Evolutionary conservation across 2,888 invertebrate genomes (phyloP).

Genomic region (Piscicola geometra): DNA sequence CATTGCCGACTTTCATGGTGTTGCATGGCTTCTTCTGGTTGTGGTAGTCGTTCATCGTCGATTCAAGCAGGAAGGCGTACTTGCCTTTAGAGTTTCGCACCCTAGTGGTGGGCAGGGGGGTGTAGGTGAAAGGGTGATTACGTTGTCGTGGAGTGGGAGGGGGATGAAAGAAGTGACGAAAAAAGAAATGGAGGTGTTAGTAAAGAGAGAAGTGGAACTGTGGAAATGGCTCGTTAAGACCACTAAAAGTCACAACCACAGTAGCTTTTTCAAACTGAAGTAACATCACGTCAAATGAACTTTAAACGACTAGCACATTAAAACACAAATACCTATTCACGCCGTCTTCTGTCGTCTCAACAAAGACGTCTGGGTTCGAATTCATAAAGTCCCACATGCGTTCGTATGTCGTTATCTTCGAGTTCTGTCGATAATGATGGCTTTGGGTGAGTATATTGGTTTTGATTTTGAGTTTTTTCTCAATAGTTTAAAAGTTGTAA

Average conservation of each 20-base stretch:
- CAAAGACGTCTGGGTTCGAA: constrained; percentile 76
- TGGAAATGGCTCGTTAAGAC: too few relatives aligned
- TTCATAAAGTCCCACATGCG: constrained; percentile 96
- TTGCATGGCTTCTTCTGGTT: constrained; percentile 74
- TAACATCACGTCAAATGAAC: too few relatives aligned
- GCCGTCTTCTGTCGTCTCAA: constrained; percentile 65
- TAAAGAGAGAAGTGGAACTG: background rate
- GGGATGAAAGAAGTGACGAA: background rate
- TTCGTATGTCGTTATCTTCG: constrained; percentile 86
- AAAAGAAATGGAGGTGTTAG: background rate
- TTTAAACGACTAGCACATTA: too few relatives aligned
- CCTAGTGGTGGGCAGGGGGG: too few relatives aligned
- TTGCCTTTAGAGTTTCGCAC: constrained; percentile 62
- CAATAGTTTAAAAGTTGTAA: too few relatives aligned
- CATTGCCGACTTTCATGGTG: constrained; percentile 67
- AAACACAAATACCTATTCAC: constrained; percentile 58
- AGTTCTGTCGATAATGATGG: too few relatives aligned
- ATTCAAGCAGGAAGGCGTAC: constrained; percentile 61
- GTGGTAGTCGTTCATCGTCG: constrained; percentile 70
- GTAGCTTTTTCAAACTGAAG: too few relatives aligned
- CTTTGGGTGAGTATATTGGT: too few relatives aligned
- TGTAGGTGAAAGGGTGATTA: background rate
- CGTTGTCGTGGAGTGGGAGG: background rate
- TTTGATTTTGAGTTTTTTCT: too few relatives aligned
- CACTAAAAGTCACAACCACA: too few relatives aligned